Base-by-base conservation (phyloP, 2,797 vertebrate species). In the Coilia nasus region DNA sequence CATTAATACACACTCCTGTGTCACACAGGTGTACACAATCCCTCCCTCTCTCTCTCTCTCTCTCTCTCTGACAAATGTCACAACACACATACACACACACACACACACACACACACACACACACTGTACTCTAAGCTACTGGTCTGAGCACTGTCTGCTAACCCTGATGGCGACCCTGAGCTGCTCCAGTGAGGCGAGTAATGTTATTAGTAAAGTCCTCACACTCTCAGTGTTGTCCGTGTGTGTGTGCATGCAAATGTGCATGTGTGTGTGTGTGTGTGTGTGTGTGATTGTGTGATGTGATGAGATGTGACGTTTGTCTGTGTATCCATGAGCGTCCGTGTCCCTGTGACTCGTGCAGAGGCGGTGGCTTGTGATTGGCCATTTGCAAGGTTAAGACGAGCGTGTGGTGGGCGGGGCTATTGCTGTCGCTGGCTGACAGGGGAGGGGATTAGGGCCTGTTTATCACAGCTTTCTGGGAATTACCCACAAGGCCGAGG, bases 401-500 rank as follows among this genome's bases (percentile, higher is more conserved):
- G 2, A 17, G 28, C 64, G 14, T 71, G 64, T 5, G 64, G 64
- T 71, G 64, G 64, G 64, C 28, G 64, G 28, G 64, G 28, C 25
- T 7, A 54, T 2, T 14, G 50, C n/a, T 71, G 25, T 35, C 12
- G 4, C 14, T 71, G 64, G 11, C 28, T 14, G 64, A 31, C 10
- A 35, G 64, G 64, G 64, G 25, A 71, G 64, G 64, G 28, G 64
- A 71, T 71, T 71, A 71, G 28, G 64, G 28, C 64, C 10, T 31
- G 64, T 71, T 71, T 71, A 71, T 71, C 64, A 14, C n/a, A 35
- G 64, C 64, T 71, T 71, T 71, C 64, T 71, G 64, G 28, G 64
- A 71, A 71, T 71, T 71, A 71, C 64, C 64, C 64, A 71, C 64
- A 71, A 64, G 60, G 60, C 60, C 60, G n/a, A 64, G 60, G 60